Evolutionary conservation across 2,888 invertebrate species (phyloP).

Genomic region (Hyppa rectilinea): DNA sequence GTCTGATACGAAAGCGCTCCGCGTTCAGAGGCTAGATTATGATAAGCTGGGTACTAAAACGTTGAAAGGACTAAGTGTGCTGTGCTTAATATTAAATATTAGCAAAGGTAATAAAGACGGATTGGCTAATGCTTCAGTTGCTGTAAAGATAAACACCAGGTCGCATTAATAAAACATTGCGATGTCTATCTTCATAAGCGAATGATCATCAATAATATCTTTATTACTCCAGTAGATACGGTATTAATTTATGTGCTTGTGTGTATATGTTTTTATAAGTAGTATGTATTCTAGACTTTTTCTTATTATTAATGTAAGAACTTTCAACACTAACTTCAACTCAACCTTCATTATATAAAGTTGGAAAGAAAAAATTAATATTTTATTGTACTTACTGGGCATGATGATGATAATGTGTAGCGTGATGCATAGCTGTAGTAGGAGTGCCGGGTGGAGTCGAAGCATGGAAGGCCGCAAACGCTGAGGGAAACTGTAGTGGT

Average conservation of each 20-base stretch:
- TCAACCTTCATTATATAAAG: not conserved
- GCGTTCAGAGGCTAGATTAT: constrained; percentile 70
- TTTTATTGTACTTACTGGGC: constrained; percentile 84
- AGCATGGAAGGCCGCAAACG: constrained; percentile 92
- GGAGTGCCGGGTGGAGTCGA: constrained; percentile 91
- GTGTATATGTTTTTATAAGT: too few relatives aligned
- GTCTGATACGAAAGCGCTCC: constrained; percentile 71
- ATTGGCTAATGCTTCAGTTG: constrained; percentile 43
- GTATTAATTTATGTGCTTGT: constrained; percentile 30
- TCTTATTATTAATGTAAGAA: constrained; percentile 17
- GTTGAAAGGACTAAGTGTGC: constrained; percentile 70
- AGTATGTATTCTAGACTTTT: constrained; percentile 17
- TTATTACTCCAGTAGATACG: constrained; percentile 31
- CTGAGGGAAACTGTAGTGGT: constrained; percentile 90
- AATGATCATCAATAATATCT: constrained; percentile 42
- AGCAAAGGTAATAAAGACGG: constrained; percentile 40
- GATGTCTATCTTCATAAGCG: constrained; percentile 40
- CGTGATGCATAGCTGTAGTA: constrained; percentile 91
- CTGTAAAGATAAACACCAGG: constrained; percentile 30
- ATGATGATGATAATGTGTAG: constrained; percentile 89
- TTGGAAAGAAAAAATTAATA: not conserved
- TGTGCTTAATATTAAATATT: constrained; percentile 45
- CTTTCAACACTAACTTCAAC: not conserved
- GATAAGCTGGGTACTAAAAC: constrained; percentile 72
- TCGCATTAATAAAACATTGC: constrained; percentile 34